phyloP scores from a whole-genome alignment of 2,797 vertebrate species.

The Pantherophis alleghaniensis region DNA sequence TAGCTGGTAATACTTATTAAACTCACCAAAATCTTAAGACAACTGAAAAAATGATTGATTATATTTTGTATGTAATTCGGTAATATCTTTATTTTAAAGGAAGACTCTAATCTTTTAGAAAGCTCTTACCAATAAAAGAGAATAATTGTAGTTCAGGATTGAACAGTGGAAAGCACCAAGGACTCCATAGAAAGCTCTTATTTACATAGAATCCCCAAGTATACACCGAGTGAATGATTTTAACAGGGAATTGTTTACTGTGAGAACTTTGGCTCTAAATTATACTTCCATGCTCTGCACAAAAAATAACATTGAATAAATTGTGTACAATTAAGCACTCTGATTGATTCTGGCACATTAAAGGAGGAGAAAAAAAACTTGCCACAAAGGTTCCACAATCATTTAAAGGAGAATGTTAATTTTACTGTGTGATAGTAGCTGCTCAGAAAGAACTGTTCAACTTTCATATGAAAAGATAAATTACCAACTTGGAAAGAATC shows the following conservation, averaged over 20 bases:
- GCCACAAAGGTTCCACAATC: not conserved
- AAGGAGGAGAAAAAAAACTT: not conserved
- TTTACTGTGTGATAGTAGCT: constrained; percentile 7
- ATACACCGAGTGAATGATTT: not conserved
- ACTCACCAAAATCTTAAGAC: not conserved
- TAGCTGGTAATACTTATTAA: not conserved
- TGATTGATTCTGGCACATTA: not conserved
- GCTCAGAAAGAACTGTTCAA: not conserved
- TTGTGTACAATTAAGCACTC: not conserved
- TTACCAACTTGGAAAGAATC: not conserved
- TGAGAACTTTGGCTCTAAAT: not conserved
- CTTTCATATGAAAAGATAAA: constrained; percentile 4
- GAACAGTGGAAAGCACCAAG: not conserved
- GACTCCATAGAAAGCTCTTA: not conserved
- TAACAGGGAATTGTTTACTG: not conserved
- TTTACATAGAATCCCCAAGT: not conserved
- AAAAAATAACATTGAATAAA: not conserved
- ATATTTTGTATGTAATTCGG: not conserved
- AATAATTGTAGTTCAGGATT: not conserved
- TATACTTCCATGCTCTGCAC: not conserved
- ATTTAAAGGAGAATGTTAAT: not conserved
- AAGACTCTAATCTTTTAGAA: not conserved
- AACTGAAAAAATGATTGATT: not conserved
- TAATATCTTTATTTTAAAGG: not conserved
- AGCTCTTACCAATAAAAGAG: not conserved